These are phyloP conservation scores for Promerops cafer DNA, from an alignment of 2,113 vertebrate species.

Conservation along the genomic window DNA sequence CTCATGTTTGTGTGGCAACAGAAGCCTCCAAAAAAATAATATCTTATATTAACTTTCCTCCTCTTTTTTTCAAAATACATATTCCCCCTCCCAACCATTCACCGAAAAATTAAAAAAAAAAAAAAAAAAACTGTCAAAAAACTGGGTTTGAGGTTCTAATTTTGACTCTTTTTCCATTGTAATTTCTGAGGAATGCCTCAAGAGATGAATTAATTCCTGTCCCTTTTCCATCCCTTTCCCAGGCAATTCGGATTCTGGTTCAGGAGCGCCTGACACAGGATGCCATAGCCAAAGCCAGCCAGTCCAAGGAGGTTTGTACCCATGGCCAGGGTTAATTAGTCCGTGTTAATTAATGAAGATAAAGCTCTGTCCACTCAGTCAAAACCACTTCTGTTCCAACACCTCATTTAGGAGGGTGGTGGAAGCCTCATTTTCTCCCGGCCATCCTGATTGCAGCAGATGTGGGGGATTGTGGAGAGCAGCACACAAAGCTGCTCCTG, in stretches of 20 bases:
- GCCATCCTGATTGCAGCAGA: not conserved
- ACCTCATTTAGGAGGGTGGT: not conserved
- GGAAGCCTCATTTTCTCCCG: not conserved
- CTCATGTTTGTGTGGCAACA: not conserved
- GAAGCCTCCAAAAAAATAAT: not conserved
- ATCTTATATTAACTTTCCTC: not conserved
- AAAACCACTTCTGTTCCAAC: not conserved
- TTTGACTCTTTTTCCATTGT: not conserved
- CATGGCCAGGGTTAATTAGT: not conserved
- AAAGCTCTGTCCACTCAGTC: not conserved
- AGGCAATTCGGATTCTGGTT: slow-evolving; percentile 96
- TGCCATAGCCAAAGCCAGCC: slow-evolving; percentile 86
- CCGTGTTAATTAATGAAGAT: fast-evolving
- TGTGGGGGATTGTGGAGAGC: not conserved
- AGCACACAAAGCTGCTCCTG: not conserved
- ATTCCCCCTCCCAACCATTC: not conserved
- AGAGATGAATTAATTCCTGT: not conserved
- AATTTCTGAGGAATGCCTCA: not conserved
- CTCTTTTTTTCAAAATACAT: not conserved
- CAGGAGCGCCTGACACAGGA: slow-evolving; percentile 92
- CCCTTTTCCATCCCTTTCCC: not conserved
- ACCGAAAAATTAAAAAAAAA: not conserved
- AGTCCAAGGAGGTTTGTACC: slow-evolving; percentile 85
- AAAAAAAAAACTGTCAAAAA: not conserved
- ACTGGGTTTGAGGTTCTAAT: not conserved